These are phyloP conservation scores for Bombus huntii DNA, from an alignment of 1,140 invertebrate genomes.

Conservation along the genomic window DNA sequence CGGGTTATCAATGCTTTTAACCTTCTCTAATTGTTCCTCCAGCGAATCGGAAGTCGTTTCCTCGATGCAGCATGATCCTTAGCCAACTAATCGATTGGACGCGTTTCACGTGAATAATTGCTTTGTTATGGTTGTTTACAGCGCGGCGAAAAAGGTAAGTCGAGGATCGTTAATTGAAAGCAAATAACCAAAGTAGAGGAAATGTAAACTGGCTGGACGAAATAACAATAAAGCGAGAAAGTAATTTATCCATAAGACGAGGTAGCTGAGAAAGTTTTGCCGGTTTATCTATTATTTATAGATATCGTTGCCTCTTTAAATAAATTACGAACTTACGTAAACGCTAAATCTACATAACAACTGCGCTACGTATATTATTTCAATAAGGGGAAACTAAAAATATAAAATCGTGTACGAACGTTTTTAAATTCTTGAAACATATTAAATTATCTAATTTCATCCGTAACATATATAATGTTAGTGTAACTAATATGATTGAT, in stretches of 20 bases:
- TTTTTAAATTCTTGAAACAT: too few species aligned
- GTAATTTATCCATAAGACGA: too few species aligned
- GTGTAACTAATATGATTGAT: too few species aligned
- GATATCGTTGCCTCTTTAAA: too few species aligned
- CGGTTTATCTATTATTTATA: not conserved
- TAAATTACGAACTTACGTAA: too few species aligned
- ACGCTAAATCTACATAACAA: too few species aligned
- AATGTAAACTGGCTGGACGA: not conserved
- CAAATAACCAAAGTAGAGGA: not conserved
- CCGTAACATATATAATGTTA: too few species aligned
- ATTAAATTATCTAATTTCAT: too few species aligned
- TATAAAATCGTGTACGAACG: too few species aligned
- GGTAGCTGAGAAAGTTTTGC: not conserved
- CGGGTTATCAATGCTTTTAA: not conserved
- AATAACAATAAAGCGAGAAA: not conserved
- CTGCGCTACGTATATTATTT: too few species aligned
- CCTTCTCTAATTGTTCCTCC: not conserved
- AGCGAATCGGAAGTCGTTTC: not conserved
- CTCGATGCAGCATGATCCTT: not conserved
- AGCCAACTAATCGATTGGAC: not conserved
- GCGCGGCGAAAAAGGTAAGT: not conserved
- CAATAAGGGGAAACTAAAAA: too few species aligned
- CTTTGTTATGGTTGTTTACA: not conserved
- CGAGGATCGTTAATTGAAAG: not conserved
- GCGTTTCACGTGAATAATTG: constrained; percentile 21